phyloP scores from a whole-genome alignment of 2,888 invertebrate species.

The Pammene fasciana region DNA sequence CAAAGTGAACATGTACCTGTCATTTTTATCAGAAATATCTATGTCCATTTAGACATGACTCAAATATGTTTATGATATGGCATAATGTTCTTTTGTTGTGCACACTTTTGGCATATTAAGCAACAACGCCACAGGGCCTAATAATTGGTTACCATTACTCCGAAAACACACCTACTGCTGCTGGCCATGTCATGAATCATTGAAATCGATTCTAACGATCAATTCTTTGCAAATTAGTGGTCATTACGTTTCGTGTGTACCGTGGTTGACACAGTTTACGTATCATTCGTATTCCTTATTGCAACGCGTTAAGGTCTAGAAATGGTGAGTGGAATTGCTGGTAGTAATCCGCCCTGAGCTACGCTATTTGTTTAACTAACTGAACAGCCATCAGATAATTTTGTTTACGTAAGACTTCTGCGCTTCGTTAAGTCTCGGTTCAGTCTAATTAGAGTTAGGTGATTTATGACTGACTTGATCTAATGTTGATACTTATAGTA shows the following conservation, averaged over 20 bases:
- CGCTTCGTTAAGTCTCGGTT: slow-evolving; percentile 36
- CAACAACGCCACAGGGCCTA: slow-evolving; percentile 9
- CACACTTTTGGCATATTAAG: slow-evolving; percentile 10
- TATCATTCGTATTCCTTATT: neutral
- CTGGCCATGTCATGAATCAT: slow-evolving; percentile 39
- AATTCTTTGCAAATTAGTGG: slow-evolving; percentile 40
- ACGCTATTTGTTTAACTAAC: slow-evolving; percentile 40
- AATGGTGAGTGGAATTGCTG: neutral
- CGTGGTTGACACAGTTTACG: neutral
- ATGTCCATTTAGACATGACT: slow-evolving; percentile 1
- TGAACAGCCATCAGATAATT: slow-evolving; percentile 37
- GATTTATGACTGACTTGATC: slow-evolving; percentile 17
- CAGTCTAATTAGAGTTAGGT: slow-evolving; percentile 16
- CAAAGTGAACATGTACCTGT: too few relatives aligned
- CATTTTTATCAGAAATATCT: too few relatives aligned
- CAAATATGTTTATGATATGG: slow-evolving; percentile 15
- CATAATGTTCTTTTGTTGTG: slow-evolving; percentile 24
- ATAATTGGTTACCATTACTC: slow-evolving; percentile 31
- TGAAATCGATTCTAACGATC: slow-evolving; percentile 38
- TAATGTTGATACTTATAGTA: slow-evolving; percentile 1
- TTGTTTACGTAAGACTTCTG: slow-evolving; percentile 34
- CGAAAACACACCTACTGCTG: slow-evolving; percentile 32
- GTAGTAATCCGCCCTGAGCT: slow-evolving; percentile 20
- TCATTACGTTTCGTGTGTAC: slow-evolving; percentile 25
- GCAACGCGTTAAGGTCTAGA: neutral